Base-by-base conservation (phyloP, 2,113 vertebrate genomes). In the Alectura lathami region DNA sequence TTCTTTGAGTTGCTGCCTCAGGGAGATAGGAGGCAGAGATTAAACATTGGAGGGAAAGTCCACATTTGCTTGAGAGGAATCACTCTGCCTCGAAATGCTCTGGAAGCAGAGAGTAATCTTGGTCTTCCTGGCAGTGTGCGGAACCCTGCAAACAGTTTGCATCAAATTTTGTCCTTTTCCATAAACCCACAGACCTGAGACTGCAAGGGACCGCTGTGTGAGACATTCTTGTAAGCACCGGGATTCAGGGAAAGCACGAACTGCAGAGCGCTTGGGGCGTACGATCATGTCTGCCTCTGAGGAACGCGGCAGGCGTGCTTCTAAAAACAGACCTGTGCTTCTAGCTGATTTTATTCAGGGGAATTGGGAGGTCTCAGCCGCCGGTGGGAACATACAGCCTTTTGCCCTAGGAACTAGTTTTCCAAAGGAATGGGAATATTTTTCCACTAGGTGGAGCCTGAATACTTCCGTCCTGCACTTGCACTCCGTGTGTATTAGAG, bases 401-500 rank as follows among this genome's bases (percentile, higher is more conserved):
- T 82, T 34, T 34, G 21, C 3, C 47, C 12, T 13, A 4, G 47
- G 51, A 42, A 81, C 14, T 1, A 4, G 0, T 34, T 23, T 79
- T 32, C 23, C 16, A 27, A 13, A 73, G 42, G 90, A 73, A 14
- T 24, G n/a, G 62, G 13, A 32, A 76, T 4, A 1, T 66, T 67
- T 30, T 16, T 79, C 97, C 98, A 77, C 98, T 97, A 98, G 98
- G 94, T 97, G 98, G 97, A 45, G 96, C 96, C 94, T 97, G 77
- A 91, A 69, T 76, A 90, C 97, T 92, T 97, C 93, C 27, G 21
- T 97, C 94, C 85, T 11, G 29, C 67, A 2, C 42, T 34, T 2
- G 4, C 6, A 22, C 22, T 43, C 22, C 21, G 38, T 6, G 47
- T 38, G 51, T 2, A 34, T 21, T 26, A 7, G 36, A 12, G 73